A percentile compares a stretch with the other conserved stretches of the same genome.
Evolutionary conservation across 2,797 vertebrate species (phyloP).

Genomic region (Borostomias antarcticus): DNA sequence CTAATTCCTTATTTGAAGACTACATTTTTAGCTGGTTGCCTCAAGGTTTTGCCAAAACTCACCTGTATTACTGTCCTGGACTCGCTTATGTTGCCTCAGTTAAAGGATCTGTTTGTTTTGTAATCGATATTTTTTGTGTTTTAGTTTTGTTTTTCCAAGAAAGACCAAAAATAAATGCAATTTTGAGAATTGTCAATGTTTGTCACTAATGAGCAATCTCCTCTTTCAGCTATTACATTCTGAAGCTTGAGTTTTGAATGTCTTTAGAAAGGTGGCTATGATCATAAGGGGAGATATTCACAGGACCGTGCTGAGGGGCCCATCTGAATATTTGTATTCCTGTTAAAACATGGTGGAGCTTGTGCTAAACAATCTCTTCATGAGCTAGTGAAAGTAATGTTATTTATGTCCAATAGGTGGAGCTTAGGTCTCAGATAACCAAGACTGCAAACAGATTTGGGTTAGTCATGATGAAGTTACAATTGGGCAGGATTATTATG

Average conservation of each 20-base stretch:
- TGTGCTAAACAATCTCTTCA: no score
- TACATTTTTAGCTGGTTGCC: constrained; percentile 64
- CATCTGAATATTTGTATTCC: no score
- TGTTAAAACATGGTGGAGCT: no score
- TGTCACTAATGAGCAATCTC: neutral
- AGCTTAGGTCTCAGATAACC: neutral
- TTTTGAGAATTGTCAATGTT: constrained; percentile 51
- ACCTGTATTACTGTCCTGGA: constrained; percentile 68
- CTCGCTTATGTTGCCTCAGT: constrained; percentile 75
- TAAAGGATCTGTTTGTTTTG: constrained; percentile 76
- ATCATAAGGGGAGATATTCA: no score
- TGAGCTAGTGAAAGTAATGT: constrained; percentile 2
- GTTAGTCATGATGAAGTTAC: no score
- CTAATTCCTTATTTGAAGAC: constrained; percentile 58
- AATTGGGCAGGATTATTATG: no score
- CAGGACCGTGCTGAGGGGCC: no score
- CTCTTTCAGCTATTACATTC: neutral
- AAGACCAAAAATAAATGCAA: constrained; percentile 80
- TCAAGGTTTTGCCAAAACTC: constrained; percentile 64
- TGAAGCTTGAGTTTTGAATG: no score
- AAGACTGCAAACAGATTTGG: no score
- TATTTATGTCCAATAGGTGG: constrained; percentile 19
- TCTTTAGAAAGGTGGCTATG: no score
- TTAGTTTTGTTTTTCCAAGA: constrained; percentile 81
- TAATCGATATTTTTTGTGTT: constrained; percentile 71